phyloP scores from a whole-genome alignment of 2,113 vertebrate genomes.

The Hyaena hyaena region DNA sequence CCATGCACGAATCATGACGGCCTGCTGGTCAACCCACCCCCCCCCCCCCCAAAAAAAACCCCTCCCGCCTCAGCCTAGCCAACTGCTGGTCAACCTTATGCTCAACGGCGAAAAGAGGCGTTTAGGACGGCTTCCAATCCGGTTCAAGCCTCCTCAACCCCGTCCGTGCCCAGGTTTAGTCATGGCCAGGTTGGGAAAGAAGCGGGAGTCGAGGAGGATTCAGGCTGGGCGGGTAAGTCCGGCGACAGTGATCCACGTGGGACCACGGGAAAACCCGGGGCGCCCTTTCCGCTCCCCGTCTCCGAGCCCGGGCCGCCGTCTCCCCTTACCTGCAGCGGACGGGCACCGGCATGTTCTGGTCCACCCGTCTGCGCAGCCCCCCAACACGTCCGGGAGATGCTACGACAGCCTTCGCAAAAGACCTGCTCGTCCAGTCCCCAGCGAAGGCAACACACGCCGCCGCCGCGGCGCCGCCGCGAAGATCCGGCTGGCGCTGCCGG shows the following conservation, averaged over 20 bases:
- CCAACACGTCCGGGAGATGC: not conserved
- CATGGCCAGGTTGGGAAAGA: too few species aligned
- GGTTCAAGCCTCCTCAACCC: too few species aligned
- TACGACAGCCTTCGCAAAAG: too few species aligned
- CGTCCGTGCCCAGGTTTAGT: too few species aligned
- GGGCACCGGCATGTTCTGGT: not conserved
- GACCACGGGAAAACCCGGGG: not conserved
- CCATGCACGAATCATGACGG: not conserved
- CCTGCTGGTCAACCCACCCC: not conserved
- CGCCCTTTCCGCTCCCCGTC: not conserved
- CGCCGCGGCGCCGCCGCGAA: not conserved
- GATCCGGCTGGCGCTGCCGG: not conserved
- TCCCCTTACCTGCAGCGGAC: not conserved
- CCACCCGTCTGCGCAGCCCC: not conserved
- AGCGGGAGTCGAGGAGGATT: too few species aligned
- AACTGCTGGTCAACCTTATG: not conserved
- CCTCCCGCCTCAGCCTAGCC: too few species aligned
- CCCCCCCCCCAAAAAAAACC: fast-evolving
- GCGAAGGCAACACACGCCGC: too few species aligned
- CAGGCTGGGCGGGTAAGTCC: too few species aligned
- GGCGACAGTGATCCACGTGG: not conserved
- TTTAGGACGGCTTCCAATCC: not conserved
- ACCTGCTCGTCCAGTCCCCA: not conserved
- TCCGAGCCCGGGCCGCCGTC: not conserved
- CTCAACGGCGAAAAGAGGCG: not conserved